Conservation (phyloP, 2,797 vertebrate genomes). For the Darevskia mixta region DNA sequence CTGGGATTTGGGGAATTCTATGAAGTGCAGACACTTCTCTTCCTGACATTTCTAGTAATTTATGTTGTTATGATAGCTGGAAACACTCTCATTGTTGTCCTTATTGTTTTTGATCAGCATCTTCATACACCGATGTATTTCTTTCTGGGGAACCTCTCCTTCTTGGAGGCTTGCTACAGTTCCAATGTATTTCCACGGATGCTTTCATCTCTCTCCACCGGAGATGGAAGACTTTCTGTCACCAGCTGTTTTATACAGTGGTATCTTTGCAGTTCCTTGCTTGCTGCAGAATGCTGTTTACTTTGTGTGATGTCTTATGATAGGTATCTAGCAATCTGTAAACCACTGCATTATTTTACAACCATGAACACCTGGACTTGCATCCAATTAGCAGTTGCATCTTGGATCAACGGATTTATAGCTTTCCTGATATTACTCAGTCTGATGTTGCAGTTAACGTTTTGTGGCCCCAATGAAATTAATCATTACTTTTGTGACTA, state of each 20-base stretch:
- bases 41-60: slow-evolving; percentile 43
- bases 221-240: slow-evolving; percentile 53
- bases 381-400: slow-evolving; percentile 10
- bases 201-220: slow-evolving; percentile 39
- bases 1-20: slow-evolving; percentile 50
- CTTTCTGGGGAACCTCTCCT: slow-evolving; percentile 60
- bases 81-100: slow-evolving; percentile 60
- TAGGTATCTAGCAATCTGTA: slow-evolving; percentile 55
- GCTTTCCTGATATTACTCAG: slow-evolving; percentile 14
- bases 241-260: slow-evolving; percentile 53
- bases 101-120: slow-evolving; percentile 38
- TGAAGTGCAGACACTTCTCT: slow-evolving; percentile 42
- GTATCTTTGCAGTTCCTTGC: slow-evolving; percentile 52
- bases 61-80: slow-evolving; percentile 50
- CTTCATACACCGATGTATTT: slow-evolving; percentile 61
- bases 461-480: slow-evolving; percentile 50
- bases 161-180: slow-evolving; percentile 57
- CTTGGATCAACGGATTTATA: slow-evolving; percentile 34
- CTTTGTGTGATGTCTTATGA: slow-evolving; percentile 61
- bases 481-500: slow-evolving; percentile 66
- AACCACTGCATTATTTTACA: slow-evolving; percentile 49
- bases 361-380: slow-evolving; percentile 50
- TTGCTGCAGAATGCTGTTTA: slow-evolving; percentile 55
- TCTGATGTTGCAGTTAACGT: slow-evolving; percentile 18
- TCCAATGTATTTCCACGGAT: slow-evolving; percentile 58